phyloP scores from a whole-genome alignment of 2,113 vertebrate species.

The Labeo catla region DNA sequence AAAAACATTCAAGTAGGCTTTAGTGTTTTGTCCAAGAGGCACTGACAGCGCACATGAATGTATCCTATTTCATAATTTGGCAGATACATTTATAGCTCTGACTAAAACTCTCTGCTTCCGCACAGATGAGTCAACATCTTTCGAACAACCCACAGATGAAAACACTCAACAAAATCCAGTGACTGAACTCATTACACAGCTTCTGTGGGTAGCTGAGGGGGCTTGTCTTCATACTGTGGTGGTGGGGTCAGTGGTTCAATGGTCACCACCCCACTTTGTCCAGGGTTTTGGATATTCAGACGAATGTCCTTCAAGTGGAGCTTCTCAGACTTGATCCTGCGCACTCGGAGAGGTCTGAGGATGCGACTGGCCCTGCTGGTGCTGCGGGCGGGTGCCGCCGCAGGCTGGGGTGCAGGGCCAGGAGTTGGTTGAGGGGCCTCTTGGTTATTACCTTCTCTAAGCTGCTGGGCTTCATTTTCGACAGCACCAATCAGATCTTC shows the following conservation, averaged over 20 bases:
- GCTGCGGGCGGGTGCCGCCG: conserved; percentile 67
- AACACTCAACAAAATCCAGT: neutral
- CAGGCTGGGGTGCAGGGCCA: rapidly evolving
- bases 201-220: conserved; percentile 65
- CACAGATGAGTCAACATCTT: neutral
- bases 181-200: conserved; percentile 10
- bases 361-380: conserved; percentile 80
- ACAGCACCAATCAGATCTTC: conserved; percentile 85
- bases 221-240: conserved; percentile 85
- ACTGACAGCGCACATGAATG: neutral
- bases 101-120: neutral
- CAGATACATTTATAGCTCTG: neutral
- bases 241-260: conserved; percentile 95
- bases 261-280: conserved; percentile 70
- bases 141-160: neutral
- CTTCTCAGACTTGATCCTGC: conserved; percentile 94
- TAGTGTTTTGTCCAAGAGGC: conserved; percentile 16
- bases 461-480: conserved; percentile 67
- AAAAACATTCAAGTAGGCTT: conserved; percentile 18
- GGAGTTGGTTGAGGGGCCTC: conserved; percentile 46
- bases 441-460: conserved; percentile 32
- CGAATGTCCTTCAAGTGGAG: conserved; percentile 90
- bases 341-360: conserved; percentile 85
- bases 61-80: conserved; percentile 15
- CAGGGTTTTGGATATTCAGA: conserved; percentile 74